Evolutionary conservation across 2,113 vertebrate genomes (phyloP), one percentile per base, ranked within the genome.

Genomic region (Hepsetus odoe): DNA sequence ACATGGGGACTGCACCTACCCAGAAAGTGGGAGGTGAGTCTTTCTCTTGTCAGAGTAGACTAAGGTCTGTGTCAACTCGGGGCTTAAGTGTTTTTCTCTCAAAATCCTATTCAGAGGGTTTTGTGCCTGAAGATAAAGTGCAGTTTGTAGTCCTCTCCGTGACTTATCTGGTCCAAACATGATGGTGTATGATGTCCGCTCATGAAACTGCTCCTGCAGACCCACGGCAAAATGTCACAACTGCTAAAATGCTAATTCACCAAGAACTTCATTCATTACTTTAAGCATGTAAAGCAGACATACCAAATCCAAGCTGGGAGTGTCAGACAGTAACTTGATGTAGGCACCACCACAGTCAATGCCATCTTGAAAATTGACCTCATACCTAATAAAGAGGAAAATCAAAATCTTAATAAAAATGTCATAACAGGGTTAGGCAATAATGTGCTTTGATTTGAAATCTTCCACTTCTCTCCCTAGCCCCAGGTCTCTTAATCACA

Each of bases 101-200:
- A 77, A 92, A 83, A 76, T 96, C 95, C 93, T 95, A 86, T 95
- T 98, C 86, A 94, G 91, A 65, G 96, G 97, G 82, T 96, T 97
- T 91, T 93, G 90, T 99, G 96, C 78, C 95, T 93, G 90, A 99
- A 98, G 93, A 99, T 98, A 81, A 99, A 96, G 90, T 99, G 98
- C 74, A 99, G 93, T 83, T 99, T 99, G 92, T 98, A 97, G 88
- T 98, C 97, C 88, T 99, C 98, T 59, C 98, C 98, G 79, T 97
- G n/a, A 99, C 87, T 98, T 99, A 92, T 99, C 98, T 14, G 98
- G 98, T 82, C 98, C 98, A 86, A 99, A 99, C 98, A 99, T 99
- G 88, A 99, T 96, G 78, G 92, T 96, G 87, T 99, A 99, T 5
- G 96, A 82, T 30, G 98, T 98, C 76, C 94, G 96, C 89, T 99